These are phyloP conservation scores for Rhodeus uyekii DNA, from an alignment of 2,797 vertebrate species.

Conservation along the genomic window DNA sequence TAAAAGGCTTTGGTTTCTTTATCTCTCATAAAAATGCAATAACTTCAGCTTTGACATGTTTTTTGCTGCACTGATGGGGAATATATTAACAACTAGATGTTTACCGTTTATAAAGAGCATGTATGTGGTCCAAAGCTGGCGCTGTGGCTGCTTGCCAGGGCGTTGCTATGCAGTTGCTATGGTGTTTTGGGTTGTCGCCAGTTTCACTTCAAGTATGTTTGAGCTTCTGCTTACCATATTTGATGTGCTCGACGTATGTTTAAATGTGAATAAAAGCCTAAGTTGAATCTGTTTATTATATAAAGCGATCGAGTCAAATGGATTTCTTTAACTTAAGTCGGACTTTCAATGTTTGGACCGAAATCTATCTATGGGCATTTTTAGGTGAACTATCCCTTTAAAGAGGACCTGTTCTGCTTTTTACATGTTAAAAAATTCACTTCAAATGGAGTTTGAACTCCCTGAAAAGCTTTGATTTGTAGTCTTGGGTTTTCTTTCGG, in stretches of 20 bases:
- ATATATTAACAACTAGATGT: background rate
- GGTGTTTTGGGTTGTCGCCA: background rate
- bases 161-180: background rate
- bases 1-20: background rate
- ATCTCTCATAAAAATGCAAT: background rate
- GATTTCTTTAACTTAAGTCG: background rate
- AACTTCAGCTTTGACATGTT: background rate
- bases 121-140: background rate
- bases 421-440: background rate
- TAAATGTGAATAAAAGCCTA: background rate
- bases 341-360: background rate
- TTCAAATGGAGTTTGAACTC: background rate
- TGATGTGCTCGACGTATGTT: background rate
- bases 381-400: background rate
- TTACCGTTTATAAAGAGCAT: background rate
- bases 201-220: background rate
- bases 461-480: background rate
- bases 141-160: background rate
- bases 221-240: background rate
- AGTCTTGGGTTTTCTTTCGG: background rate
- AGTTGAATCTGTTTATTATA: background rate
- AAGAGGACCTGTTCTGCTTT: background rate
- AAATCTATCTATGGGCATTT: background rate
- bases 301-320: background rate
- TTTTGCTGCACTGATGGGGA: background rate